These are phyloP conservation scores for Neoniphon sammara DNA, from an alignment of 2,797 vertebrate genomes.

Conservation along the genomic window DNA sequence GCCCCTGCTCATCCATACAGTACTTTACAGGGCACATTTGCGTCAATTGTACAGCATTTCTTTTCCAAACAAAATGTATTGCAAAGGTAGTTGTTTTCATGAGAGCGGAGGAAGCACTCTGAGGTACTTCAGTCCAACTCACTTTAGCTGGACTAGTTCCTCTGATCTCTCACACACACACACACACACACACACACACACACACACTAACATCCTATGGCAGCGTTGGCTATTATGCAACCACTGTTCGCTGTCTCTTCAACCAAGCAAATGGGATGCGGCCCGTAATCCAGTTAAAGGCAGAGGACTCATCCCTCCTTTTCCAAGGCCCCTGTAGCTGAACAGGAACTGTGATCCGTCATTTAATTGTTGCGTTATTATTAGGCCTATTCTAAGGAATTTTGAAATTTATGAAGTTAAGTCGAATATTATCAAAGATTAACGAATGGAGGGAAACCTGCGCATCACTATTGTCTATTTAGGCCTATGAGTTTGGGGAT, in stretches of 20 bases:
- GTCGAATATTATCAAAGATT: no score
- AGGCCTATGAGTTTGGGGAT: no score
- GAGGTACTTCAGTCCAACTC: conserved; percentile 14
- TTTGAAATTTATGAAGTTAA: no score
- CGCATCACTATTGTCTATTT: no score
- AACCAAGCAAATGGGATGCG: neutral
- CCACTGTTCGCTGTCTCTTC: neutral
- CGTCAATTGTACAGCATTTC: conserved; percentile 53
- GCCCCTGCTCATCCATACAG: conserved; percentile 22
- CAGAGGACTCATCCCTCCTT: neutral
- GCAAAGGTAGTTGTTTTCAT: conserved; percentile 48
- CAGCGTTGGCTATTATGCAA: neutral
- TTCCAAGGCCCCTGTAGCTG: neutral
- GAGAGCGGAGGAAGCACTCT: conserved; percentile 12
- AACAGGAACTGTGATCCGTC: neutral
- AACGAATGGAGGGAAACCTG: no score
- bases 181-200: no score
- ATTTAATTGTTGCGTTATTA: no score
- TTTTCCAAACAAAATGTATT: conserved; percentile 35
- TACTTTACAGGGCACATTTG: conserved; percentile 36
- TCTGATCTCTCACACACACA: no score
- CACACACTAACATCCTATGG: neutral
- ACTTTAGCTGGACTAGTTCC: no score
- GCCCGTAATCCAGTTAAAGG: neutral
- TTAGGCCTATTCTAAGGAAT: no score